These are phyloP conservation scores for Todiramphus chloris DNA, from an alignment of 2,113 vertebrate genomes.

Conservation along the genomic window DNA sequence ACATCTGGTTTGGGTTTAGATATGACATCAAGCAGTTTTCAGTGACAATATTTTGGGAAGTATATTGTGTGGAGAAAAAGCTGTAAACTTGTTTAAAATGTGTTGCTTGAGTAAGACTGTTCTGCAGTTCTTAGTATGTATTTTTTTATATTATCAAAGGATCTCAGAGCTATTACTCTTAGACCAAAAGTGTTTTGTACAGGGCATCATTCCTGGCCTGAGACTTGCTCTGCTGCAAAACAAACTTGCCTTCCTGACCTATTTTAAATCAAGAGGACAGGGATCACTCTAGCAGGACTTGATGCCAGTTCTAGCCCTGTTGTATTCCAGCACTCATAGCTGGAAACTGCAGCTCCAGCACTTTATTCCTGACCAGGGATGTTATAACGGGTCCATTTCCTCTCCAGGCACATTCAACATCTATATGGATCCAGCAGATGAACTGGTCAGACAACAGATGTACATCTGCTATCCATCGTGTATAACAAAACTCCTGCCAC, in stretches of 20 bases:
- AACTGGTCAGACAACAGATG: neutral
- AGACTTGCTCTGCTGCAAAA: neutral
- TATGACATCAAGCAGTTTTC: neutral
- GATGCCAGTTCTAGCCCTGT: neutral
- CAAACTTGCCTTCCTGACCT: neutral
- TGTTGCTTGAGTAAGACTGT: neutral
- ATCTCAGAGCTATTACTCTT: neutral
- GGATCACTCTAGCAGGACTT: neutral
- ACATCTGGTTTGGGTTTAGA: neutral
- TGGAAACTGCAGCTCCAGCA: neutral
- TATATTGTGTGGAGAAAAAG: neutral
- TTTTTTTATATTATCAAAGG: neutral
- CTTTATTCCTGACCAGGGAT: neutral
- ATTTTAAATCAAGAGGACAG: neutral
- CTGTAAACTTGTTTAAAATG: neutral
- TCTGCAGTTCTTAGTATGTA: neutral
- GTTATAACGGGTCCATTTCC: neutral
- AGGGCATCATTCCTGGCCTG: neutral
- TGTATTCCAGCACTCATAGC: neutral
- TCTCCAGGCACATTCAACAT: neutral
- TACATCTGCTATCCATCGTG: rapidly evolving
- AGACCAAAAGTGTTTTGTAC: neutral
- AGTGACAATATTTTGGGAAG: neutral
- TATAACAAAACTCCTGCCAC: neutral
- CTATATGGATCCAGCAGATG: neutral